These are phyloP conservation scores for Macquaria ambigua DNA, from an alignment of 2,113 vertebrate species.

Conservation along the genomic window DNA sequence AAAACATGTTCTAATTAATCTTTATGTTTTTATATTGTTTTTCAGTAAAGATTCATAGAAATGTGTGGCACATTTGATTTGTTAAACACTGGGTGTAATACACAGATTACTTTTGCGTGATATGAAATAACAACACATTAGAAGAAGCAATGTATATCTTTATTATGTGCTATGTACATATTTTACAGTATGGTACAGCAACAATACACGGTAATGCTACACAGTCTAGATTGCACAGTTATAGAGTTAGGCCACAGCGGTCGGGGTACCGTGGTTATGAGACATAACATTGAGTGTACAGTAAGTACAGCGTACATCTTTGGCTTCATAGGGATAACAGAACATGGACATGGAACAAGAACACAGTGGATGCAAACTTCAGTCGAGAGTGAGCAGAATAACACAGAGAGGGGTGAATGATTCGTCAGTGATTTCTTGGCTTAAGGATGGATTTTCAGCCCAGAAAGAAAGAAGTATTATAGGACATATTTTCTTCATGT, in stretches of 20 bases:
- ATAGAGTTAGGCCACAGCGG: conserved; percentile 80
- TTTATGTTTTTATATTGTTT: neutral
- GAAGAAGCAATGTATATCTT: conserved; percentile 84
- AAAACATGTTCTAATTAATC: neutral
- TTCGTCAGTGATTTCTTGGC: neutral
- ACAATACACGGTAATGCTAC: conserved; percentile 76
- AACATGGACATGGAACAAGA: neutral
- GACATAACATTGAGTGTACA: conserved; percentile 52
- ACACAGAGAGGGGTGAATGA: neutral
- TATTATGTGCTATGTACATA: conserved; percentile 83
- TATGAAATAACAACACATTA: conserved; percentile 10
- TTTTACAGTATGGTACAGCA: conserved; percentile 85
- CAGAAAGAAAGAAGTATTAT: neutral
- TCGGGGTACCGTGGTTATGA: conserved; percentile 71
- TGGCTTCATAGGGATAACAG: conserved; percentile 73
- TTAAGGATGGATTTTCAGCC: conserved; percentile 2
- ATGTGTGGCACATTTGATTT: too few species aligned
- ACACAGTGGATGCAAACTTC: conserved; percentile 13
- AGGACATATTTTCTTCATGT: conserved; percentile 12
- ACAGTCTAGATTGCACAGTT: conserved; percentile 82
- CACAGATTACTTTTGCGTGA: neutral
- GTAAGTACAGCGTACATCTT: conserved; percentile 73
- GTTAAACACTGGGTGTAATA: neutral
- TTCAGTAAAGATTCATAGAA: too few species aligned
- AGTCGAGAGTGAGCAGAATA: neutral